Evolutionary conservation across 2,113 vertebrate species (phyloP).

Genomic region (Notothenia coriiceps): DNA sequence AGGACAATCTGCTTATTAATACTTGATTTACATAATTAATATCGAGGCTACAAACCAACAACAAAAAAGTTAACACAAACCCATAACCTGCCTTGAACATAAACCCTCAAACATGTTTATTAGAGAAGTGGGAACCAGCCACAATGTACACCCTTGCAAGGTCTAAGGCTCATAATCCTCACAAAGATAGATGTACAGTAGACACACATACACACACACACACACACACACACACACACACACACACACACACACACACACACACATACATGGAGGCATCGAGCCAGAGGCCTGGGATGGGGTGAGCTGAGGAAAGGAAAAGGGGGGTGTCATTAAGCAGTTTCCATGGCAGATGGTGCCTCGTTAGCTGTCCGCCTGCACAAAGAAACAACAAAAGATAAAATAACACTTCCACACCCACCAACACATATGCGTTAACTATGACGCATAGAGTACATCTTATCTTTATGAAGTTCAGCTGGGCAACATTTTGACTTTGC

Average conservation of each 20-base stretch:
- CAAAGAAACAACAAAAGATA: constrained; percentile 68
- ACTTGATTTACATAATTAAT: neutral
- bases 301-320: constrained; percentile 42
- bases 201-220: constrained; percentile 9
- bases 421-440: neutral
- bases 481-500: constrained; percentile 11
- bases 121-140: neutral
- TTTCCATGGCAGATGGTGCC: constrained; percentile 77
- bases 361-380: constrained; percentile 55
- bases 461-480: neutral
- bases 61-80: neutral
- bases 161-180: too few species aligned
- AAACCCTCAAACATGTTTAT: neutral
- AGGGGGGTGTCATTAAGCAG: constrained; percentile 64
- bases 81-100: neutral
- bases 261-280: constrained; percentile 39
- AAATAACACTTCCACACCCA: constrained; percentile 32
- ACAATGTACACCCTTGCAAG: neutral
- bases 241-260: neutral
- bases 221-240: neutral
- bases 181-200: constrained; percentile 3
- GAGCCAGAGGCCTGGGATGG: constrained; percentile 43
- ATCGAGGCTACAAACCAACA: neutral
- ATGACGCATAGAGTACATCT: constrained; percentile 17
- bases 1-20: neutral